Evolutionary conservation across 1,140 invertebrate species (phyloP), one percentile per base, ranked within the genome.

Genomic region (Zophobas atratus): DNA sequence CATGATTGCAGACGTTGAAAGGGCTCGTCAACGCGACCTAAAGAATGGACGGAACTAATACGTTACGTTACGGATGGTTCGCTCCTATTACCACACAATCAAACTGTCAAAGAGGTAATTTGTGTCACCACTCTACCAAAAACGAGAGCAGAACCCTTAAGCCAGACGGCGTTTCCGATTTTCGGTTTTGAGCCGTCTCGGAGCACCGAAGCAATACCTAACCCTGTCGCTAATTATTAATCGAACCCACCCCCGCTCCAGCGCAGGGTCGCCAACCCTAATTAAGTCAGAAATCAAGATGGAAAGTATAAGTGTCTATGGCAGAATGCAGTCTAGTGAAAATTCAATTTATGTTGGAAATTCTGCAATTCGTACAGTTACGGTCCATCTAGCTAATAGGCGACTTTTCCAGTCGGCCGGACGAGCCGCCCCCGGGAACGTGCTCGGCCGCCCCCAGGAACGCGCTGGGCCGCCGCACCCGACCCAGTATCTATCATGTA

Each of bases 261-360:
- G 36, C 70, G 46, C 36, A 38, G 32, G 20, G 43, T 35, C 46
- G 5, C 32, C 46, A 46, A 39, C 55, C 51, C 34, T 57, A 71
- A 70, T 77, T 73, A 73, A 73, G 73, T 74, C 49, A 76, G 73
- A 76, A 76, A 79, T 76, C 73, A 76, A 72, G 74, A 80, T 75
- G 48, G 76, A 80, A 80, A 80, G 79, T 78, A 77, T 76, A 79
- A 77, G 81, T 82, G 80, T 82, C 80, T 55, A 57, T 55, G 41
- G 33, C 81, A 81, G 80, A 71, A 77, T 63, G 76, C 81, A 80
- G 56, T 82, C 80, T 82, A 82, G 80, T 81, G 81, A 82, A 82
- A 82, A 82, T 82, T 82, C 81, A 81, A 82, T 82, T 82, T 82
- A 82, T 81, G 80, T 82, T 82, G 75, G 81, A 82, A 82, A 82